Evolutionary conservation across 2,797 vertebrate species (phyloP), one percentile per base, ranked within the genome.

Genomic region (Anguilla anguilla): DNA sequence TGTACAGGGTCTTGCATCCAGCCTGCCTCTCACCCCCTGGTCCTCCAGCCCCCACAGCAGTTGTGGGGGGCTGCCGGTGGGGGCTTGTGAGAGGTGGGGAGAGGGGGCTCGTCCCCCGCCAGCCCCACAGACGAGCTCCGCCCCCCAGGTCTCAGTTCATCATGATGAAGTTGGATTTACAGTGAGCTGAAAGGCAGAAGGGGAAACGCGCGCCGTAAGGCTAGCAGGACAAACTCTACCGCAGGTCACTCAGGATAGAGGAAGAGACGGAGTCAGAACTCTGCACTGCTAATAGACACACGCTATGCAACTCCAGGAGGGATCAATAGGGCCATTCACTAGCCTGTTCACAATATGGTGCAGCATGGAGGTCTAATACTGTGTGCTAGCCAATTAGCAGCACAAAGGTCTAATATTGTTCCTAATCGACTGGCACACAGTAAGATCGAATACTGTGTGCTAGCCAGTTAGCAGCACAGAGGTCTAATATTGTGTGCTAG

Each of bases 131-230:
- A 35, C 61, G 0, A 9, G 31, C 22, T 39, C 51, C n/a, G 28
- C 49, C 9, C 64, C 31, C 22, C 1, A 15, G n/a, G 15, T 31
- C 0, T 96, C 93, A 96, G 93, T 96, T 98, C 90, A 99, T 96
- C 97, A 99, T 97, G 93, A 99, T 99, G 94, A 99, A 99, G 94
- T 99, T 99, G 55, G 98, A 98, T 94, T 99, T 99, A 94, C 99
- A 99, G 90, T 99, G 98, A 91, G 98, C 99, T 99, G 92, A 25
- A 93, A 94, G 61, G 89, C 13, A 84, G 87, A 82, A 86, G 39
- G 67, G 79, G 81, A 64, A 19, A 64, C 15, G 59, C 3, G 59
- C 22, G 3, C 22, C 59, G 6, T 61, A 4, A 61, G 5, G 13
- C 22, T 64, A 22, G 59, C 22, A 6, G 72, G 72, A 77, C 3